These are phyloP conservation scores for Peromyscus polionotus DNA, from an alignment of 2,113 vertebrate species.

Conservation along the genomic window DNA sequence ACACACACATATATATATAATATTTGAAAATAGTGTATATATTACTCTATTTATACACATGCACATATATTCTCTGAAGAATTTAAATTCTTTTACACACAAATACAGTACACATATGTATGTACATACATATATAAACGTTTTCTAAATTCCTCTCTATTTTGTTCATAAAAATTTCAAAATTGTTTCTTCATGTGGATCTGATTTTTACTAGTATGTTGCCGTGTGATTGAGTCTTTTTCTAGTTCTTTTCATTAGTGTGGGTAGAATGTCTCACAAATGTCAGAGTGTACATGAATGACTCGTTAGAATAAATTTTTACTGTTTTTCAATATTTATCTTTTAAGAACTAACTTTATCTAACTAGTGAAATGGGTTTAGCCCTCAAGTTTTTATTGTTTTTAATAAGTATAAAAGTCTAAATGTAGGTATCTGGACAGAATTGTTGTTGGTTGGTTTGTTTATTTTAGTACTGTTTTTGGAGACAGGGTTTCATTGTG, in stretches of 20 bases:
- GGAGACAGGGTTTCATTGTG: neutral
- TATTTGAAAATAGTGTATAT: neutral
- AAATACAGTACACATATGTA: neutral
- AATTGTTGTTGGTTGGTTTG: neutral
- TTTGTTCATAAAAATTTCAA: neutral
- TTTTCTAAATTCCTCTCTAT: neutral
- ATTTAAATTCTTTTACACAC: neutral
- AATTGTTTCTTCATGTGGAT: neutral
- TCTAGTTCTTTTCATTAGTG: neutral
- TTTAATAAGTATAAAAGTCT: neutral
- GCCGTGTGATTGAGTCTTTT: neutral
- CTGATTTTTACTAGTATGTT: neutral
- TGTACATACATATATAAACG: neutral
- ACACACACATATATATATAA: neutral
- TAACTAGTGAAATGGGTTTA: neutral
- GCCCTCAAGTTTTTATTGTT: neutral
- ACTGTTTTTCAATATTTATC: neutral
- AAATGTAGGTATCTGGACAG: neutral
- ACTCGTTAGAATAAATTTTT: neutral
- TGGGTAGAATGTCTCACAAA: neutral
- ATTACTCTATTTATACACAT: neutral
- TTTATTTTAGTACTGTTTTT: neutral
- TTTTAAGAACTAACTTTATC: neutral
- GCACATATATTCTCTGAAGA: neutral
- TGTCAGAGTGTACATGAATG: neutral